These are phyloP conservation scores for Eucera pruinosa DNA, from an alignment of 2,888 invertebrate genomes.

Conservation along the genomic window DNA sequence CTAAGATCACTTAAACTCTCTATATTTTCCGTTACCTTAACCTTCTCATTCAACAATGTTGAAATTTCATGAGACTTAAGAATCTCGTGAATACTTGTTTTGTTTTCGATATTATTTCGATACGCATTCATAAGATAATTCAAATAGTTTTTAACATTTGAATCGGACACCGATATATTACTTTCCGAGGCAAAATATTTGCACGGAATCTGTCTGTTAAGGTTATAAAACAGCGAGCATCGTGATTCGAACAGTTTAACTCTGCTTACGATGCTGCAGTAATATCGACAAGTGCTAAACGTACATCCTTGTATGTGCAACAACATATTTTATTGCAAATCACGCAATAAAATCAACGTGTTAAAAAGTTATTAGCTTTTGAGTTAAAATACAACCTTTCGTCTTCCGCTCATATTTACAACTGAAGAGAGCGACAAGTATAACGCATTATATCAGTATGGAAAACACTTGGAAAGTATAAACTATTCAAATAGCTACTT, in stretches of 20 bases:
- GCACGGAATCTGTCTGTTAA: background rate
- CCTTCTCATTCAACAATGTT: slow-evolving; percentile 86
- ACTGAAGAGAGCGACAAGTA: slow-evolving; percentile 8
- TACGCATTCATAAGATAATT: slow-evolving; percentile 65
- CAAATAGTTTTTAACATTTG: slow-evolving; percentile 68
- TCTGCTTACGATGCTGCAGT: background rate
- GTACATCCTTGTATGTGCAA: slow-evolving; percentile 28
- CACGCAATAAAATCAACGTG: background rate
- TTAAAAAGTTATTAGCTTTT: background rate
- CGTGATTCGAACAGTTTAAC: background rate
- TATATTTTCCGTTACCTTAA: slow-evolving; percentile 87
- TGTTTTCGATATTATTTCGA: slow-evolving; percentile 12
- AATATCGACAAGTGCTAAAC: slow-evolving; percentile 25
- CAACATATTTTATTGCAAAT: slow-evolving; percentile 37
- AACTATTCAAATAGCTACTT: background rate
- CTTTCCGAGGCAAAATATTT: slow-evolving; percentile 10
- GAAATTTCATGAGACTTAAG: slow-evolving; percentile 27
- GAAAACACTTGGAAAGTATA: slow-evolving; percentile 16
- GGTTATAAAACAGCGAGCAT: slow-evolving; percentile 35
- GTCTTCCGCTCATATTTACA: background rate
- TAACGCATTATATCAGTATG: slow-evolving; percentile 11
- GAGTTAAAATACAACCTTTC: background rate
- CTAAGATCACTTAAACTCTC: slow-evolving; percentile 87
- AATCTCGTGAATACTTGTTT: slow-evolving; percentile 14
- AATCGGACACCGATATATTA: slow-evolving; percentile 20